Percentiles rank a stretch among this genome's conserved stretches.
Evolutionary conservation across 1,140 invertebrate genomes (phyloP).

Genomic region (Drosophila littoralis): DNA sequence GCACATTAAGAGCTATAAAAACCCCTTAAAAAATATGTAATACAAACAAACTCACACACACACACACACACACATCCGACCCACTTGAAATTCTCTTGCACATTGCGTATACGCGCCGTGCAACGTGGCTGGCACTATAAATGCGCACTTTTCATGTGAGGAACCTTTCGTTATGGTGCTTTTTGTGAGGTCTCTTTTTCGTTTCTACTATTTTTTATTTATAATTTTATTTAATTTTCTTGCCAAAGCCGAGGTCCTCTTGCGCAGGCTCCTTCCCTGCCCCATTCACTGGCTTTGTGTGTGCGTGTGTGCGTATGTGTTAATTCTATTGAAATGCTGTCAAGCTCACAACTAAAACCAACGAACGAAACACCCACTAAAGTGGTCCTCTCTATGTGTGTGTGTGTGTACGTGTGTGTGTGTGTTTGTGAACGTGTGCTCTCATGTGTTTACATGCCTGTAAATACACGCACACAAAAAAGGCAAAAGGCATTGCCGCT

Average conservation of each 20-base stretch:
- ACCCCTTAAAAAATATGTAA: slow-evolving; percentile 37
- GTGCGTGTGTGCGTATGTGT: slow-evolving; percentile 47
- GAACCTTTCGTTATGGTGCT: slow-evolving; percentile 45
- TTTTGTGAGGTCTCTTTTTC: slow-evolving; percentile 35
- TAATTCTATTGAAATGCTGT: slow-evolving; percentile 83
- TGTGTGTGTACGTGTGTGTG: slow-evolving; percentile 18
- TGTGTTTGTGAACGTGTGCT: slow-evolving; percentile 27
- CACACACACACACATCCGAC: slow-evolving; percentile 14
- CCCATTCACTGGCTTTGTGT: slow-evolving; percentile 13
- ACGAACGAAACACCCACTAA: slow-evolving; percentile 73
- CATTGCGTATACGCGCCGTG: slow-evolving; percentile 32
- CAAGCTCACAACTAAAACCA: slow-evolving; percentile 77
- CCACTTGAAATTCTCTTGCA: slow-evolving; percentile 50
- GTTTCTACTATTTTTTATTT: slow-evolving; percentile 59
- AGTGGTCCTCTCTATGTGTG: slow-evolving; percentile 37
- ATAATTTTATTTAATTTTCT: slow-evolving; percentile 83
- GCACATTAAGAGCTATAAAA: slow-evolving; percentile 19
- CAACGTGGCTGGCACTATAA: slow-evolving; percentile 59
- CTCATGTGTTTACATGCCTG: slow-evolving; percentile 70
- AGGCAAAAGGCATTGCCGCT: slow-evolving; percentile 53
- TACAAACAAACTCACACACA: slow-evolving; percentile 28
- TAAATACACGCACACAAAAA: slow-evolving; percentile 56
- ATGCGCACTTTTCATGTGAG: slow-evolving; percentile 70
- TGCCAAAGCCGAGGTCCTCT: slow-evolving; percentile 54
- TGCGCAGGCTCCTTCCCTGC: slow-evolving; percentile 30